These are phyloP conservation scores for Eupithecia subumbrata DNA, from an alignment of 2,888 invertebrate species.

Conservation along the genomic window DNA sequence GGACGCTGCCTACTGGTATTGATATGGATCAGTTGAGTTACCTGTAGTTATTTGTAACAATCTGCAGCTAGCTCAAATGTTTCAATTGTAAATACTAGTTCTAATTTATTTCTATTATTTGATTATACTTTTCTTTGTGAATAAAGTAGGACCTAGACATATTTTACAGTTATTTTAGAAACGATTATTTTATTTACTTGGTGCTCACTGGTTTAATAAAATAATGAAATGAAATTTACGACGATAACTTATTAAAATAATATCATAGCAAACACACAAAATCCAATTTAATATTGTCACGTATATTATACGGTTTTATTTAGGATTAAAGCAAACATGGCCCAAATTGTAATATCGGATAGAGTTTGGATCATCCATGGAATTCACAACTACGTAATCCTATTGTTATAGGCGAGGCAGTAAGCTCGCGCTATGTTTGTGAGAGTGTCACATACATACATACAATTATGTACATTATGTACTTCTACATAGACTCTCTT, in stretches of 20 bases:
- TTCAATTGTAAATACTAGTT: too few relatives aligned
- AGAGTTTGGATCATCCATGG: constrained; percentile 18
- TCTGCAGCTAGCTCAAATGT: too few relatives aligned
- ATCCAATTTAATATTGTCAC: constrained; percentile 15
- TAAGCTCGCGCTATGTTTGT: neutral
- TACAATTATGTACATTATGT: too few relatives aligned
- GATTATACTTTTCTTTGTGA: too few relatives aligned
- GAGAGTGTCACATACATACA: neutral
- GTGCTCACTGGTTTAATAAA: neutral
- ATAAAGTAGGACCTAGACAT: too few relatives aligned
- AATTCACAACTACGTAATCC: constrained; percentile 15
- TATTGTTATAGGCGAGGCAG: constrained; percentile 6
- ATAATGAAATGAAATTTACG: neutral
- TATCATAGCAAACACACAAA: neutral
- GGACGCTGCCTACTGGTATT: too few relatives aligned
- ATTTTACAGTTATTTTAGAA: neutral
- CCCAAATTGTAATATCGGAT: constrained; percentile 20
- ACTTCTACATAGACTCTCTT: neutral
- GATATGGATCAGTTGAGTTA: too few relatives aligned
- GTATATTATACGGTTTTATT: constrained; percentile 15
- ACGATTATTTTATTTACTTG: neutral
- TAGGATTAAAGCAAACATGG: constrained; percentile 25
- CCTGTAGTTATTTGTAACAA: too few relatives aligned
- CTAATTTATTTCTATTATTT: too few relatives aligned
- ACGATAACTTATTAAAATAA: neutral